These are phyloP conservation scores for Trachythela sp. DNA, from an alignment of 64 coral and sea anemone species.

Conservation along the genomic window DNA sequence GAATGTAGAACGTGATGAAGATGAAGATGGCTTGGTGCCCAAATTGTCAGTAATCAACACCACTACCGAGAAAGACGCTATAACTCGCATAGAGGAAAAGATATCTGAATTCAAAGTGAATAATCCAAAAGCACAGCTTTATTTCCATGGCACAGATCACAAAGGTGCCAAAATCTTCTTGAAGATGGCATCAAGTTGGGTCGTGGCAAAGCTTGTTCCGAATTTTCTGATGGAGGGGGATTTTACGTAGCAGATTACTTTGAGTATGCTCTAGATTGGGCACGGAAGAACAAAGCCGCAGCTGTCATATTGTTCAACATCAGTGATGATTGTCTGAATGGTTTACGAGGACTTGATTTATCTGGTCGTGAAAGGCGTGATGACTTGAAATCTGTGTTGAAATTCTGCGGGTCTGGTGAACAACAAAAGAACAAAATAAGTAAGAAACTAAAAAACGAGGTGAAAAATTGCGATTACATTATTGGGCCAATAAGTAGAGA, in stretches of 20 bases:
- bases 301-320: slow-evolving; percentile 60
- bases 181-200: slow-evolving; percentile 51
- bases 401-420: not conserved
- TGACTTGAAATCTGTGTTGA: slow-evolving; percentile 9
- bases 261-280: slow-evolving; percentile 33
- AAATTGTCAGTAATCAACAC: not conserved
- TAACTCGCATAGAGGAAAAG: not conserved
- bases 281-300: slow-evolving; percentile 32
- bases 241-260: slow-evolving; percentile 60
- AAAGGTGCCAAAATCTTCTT: slow-evolving; percentile 55
- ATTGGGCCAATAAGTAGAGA: slow-evolving; percentile 40
- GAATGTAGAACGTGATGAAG: not conserved
- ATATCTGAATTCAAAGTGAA: not conserved
- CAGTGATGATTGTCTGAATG: not conserved
- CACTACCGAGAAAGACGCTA: not conserved
- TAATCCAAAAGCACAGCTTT: not conserved
- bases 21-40: not conserved
- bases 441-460: slow-evolving; percentile 16
- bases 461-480: slow-evolving; percentile 39
- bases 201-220: slow-evolving; percentile 27
- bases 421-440: not conserved
- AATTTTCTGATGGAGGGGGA: slow-evolving; percentile 69
- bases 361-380: not conserved
- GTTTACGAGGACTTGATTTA: slow-evolving; percentile 3
- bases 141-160: slow-evolving; percentile 82